Evolutionary conservation across 2,888 invertebrate species (phyloP).

Genomic region (Alloscopus bannaensis): DNA sequence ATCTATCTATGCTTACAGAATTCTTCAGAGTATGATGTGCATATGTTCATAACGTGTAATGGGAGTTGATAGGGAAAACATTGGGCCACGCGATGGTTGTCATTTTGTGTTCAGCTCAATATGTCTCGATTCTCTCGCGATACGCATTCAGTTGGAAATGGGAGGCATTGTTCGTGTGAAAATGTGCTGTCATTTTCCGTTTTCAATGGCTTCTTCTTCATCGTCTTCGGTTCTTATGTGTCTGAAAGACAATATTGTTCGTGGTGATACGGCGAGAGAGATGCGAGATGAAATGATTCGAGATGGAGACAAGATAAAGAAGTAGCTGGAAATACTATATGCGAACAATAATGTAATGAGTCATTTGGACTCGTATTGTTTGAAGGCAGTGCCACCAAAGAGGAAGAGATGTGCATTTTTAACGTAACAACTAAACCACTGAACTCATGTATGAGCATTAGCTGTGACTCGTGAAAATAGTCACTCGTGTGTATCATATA

Average conservation of each 20-base stretch:
- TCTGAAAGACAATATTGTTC: too few relatives aligned
- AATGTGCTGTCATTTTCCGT: background rate
- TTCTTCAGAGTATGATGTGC: too few relatives aligned
- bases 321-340: too few relatives aligned
- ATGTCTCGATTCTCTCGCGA: background rate
- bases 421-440: too few relatives aligned
- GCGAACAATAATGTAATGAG: slow-evolving; percentile 45
- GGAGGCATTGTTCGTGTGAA: background rate
- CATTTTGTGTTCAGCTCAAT: slow-evolving; percentile 15
- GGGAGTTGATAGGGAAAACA: slow-evolving; percentile 13
- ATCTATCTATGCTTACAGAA: background rate
- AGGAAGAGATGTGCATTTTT: too few relatives aligned
- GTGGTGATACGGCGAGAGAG: background rate
- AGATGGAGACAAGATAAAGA: too few relatives aligned
- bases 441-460: too few relatives aligned
- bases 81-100: slow-evolving; percentile 56
- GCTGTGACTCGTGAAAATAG: too few relatives aligned
- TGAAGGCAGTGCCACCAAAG: background rate
- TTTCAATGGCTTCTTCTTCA: background rate
- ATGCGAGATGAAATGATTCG: too few relatives aligned
- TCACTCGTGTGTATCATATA: too few relatives aligned
- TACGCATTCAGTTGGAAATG: background rate
- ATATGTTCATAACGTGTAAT: too few relatives aligned
- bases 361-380: slow-evolving; percentile 51
- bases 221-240: too few relatives aligned